Base-by-base conservation (phyloP, 1,140 invertebrate species). In the Riptortus pedestris region DNA sequence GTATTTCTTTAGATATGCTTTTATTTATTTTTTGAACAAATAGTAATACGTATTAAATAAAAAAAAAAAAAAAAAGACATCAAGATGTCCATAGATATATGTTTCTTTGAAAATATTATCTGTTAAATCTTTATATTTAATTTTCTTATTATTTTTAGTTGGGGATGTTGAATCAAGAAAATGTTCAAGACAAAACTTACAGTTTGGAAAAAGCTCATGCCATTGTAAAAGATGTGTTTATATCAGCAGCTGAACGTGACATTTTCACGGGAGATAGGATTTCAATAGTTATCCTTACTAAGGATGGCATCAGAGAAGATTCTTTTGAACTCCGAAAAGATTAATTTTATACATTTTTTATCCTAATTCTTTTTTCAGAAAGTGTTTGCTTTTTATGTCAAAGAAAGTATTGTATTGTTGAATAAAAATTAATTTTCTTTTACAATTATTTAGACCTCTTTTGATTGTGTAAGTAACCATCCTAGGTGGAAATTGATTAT, bases 241-340 rank as follows among this genome's bases (percentile, higher is more conserved):
- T 93, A 66, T 93, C 94, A 62, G 94, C 95, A 38, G 89, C 95
- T 62, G 96, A 99, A 73, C 82, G 96, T 74, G 95, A 99, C 74
- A 98, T 97, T 68, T 89, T 93, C 71, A 96, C 93, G 71, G 96
- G 96, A 64, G 96, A 99, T 80, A 84, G 83, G 55, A 85, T 98
- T 67, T 75, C 81, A 28, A 88, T 99, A 65, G 86, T 91, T 67
- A 83, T 97, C 63, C 90, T 98, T 60, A 96, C 92, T 26, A 89
- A 89, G 67, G 86, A 90, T 78, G 94, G 93, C 0, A 83, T 94
- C 62, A 79, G 82, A 64, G 80, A 83, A 67, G 82, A 85, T 60
- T 79, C 75, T 24, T 83, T 91, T 72, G 76, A 79, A 65, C 76
- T 93, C 60, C 81, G 90, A 72, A 86, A 83, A 73, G 90, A 93